phyloP scores from a whole-genome alignment of 2,797 vertebrate species.

The Sebastes minor region DNA sequence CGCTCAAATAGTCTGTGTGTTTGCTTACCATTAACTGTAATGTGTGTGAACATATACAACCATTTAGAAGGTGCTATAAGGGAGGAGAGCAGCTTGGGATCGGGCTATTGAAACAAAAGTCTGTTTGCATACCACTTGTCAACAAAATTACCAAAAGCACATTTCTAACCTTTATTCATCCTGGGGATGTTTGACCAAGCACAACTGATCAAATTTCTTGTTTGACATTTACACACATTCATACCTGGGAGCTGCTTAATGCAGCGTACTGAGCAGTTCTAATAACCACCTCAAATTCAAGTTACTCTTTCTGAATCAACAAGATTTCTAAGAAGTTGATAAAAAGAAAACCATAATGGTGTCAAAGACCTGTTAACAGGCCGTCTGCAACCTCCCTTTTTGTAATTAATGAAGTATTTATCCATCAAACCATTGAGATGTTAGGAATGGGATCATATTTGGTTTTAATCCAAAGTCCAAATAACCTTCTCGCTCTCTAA shows the following conservation, averaged over 20 bases:
- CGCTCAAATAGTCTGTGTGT: background rate
- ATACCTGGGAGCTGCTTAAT: background rate
- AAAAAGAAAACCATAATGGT: background rate
- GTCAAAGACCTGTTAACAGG: background rate
- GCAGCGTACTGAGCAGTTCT: background rate
- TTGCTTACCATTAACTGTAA: background rate
- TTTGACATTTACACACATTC: background rate
- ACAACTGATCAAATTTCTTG: background rate
- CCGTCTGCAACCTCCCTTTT: background rate
- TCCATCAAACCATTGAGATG: background rate
- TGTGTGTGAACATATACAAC: background rate
- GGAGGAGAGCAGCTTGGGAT: background rate
- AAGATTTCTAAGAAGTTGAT: background rate
- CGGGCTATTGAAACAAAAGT: background rate
- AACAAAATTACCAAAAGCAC: background rate
- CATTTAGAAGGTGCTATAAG: background rate
- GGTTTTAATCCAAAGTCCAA: constrained; percentile 32
- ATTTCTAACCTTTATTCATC: background rate
- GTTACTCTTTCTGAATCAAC: background rate
- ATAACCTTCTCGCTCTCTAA: constrained; percentile 8
- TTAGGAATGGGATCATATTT: constrained; percentile 12
- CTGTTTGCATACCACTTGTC: background rate
- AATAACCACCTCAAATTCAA: background rate
- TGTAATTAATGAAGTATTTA: background rate
- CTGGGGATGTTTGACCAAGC: background rate